Conservation (phyloP, 2,113 vertebrate species). For the Sclerurus mexicanus region DNA sequence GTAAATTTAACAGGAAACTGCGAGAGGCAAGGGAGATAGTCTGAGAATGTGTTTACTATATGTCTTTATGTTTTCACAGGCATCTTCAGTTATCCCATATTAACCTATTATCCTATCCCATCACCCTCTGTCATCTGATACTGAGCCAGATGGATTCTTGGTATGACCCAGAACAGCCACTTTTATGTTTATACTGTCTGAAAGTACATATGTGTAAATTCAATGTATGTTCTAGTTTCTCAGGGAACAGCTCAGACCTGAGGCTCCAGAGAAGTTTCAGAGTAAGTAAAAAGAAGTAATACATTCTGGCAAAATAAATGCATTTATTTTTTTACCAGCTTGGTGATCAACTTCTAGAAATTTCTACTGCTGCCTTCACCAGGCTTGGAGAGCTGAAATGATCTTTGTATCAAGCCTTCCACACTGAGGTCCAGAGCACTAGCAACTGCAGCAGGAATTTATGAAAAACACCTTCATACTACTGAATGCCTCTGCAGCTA, state of each 20-base stretch:
- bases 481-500: not conserved
- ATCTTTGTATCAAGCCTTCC: not conserved
- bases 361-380: not conserved
- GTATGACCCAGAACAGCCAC: not conserved
- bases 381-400: not conserved
- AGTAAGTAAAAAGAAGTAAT: not conserved
- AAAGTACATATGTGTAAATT: not conserved
- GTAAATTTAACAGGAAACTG: not conserved
- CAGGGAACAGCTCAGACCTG: not conserved
- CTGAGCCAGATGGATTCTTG: not conserved
- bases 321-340: not conserved
- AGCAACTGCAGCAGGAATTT: not conserved
- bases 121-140: not conserved
- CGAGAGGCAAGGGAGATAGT: fast-evolving
- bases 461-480: not conserved
- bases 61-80: not conserved
- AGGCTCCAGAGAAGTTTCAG: not conserved
- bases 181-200: not conserved
- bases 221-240: not conserved
- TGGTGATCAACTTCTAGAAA: fast-evolving
- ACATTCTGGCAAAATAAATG: not conserved
- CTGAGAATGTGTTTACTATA: not conserved
- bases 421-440: not conserved
- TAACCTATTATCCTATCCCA: not conserved
- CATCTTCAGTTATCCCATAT: not conserved